Evolutionary conservation across 2,888 invertebrate species (phyloP).

Genomic region (Sycophila texana): DNA sequence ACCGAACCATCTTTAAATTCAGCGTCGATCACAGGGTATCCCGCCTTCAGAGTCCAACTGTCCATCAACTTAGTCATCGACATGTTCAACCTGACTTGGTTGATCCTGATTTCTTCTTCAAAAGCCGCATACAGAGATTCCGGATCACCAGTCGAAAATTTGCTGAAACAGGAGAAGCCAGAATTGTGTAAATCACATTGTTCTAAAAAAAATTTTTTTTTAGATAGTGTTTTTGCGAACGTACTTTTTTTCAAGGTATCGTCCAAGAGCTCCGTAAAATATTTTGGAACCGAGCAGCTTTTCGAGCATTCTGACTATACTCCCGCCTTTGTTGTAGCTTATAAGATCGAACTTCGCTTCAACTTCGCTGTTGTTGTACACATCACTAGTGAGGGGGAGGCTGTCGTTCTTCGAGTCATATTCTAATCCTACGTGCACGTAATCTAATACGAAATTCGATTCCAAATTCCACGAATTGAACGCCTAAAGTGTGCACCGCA

Average conservation of each 20-base stretch:
- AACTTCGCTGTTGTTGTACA: slow-evolving; percentile 79
- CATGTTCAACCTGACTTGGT: slow-evolving; percentile 40
- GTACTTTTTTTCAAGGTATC: slow-evolving; percentile 79
- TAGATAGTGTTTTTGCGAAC: slow-evolving; percentile 58
- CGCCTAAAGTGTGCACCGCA: slow-evolving; percentile 60
- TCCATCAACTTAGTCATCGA: slow-evolving; percentile 68
- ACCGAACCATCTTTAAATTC: slow-evolving; percentile 42
- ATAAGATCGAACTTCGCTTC: slow-evolving; percentile 81
- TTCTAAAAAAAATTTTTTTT: background rate
- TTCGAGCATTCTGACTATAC: slow-evolving; percentile 83
- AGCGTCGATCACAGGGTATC: slow-evolving; percentile 79
- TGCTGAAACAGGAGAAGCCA: slow-evolving; percentile 53
- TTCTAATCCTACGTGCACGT: slow-evolving; percentile 81
- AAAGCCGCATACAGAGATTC: slow-evolving; percentile 63
- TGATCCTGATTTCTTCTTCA: slow-evolving; percentile 63
- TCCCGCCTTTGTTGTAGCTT: slow-evolving; percentile 82
- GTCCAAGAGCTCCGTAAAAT: slow-evolving; percentile 78
- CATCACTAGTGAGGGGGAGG: slow-evolving; percentile 78
- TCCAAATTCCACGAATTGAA: slow-evolving; percentile 79
- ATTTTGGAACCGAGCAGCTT: slow-evolving; percentile 78
- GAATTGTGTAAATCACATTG: background rate
- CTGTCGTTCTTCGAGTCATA: slow-evolving; percentile 79
- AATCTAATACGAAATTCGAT: slow-evolving; percentile 83
- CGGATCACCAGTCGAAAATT: slow-evolving; percentile 60
- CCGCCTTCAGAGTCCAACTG: slow-evolving; percentile 80